Percentiles rank a stretch among this genome's conserved stretches.
Evolutionary conservation across 2,797 vertebrate species (phyloP).

Genomic region (Gouania willdenowi): DNA sequence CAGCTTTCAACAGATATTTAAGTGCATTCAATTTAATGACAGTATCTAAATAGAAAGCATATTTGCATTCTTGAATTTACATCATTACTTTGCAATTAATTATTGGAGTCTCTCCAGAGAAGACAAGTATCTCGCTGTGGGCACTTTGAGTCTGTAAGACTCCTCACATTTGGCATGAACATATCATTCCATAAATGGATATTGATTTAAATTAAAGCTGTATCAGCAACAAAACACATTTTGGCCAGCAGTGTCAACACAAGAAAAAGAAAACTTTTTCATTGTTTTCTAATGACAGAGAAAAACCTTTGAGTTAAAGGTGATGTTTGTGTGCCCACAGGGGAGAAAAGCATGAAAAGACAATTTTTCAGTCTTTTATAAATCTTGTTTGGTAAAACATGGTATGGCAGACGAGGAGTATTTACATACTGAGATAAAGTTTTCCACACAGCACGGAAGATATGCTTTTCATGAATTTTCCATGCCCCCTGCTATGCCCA

Average conservation of each 20-base stretch:
- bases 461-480: constrained; percentile 15
- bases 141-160: constrained; percentile 30
- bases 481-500: not conserved
- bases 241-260: constrained; percentile 20
- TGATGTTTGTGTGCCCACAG: too few species aligned
- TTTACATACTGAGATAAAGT: constrained; percentile 26
- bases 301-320: not conserved
- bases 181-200: constrained; percentile 61
- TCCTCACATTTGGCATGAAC: constrained; percentile 58
- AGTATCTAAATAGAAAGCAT: constrained; percentile 28
- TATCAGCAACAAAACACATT: constrained; percentile 54
- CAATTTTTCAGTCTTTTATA: not conserved
- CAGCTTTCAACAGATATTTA: constrained; percentile 40
- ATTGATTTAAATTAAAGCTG: constrained; percentile 47
- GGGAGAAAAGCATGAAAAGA: not conserved
- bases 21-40: constrained; percentile 40
- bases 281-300: constrained; percentile 24
- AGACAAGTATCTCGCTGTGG: constrained; percentile 10
- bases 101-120: constrained; percentile 39
- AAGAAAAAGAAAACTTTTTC: constrained; percentile 31
- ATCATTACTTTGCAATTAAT: constrained; percentile 59
- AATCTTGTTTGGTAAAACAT: constrained; percentile 8
- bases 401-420: constrained; percentile 4
- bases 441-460: constrained; percentile 6
- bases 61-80: constrained; percentile 51